Evolutionary conservation across 2,113 vertebrate genomes (phyloP).

Genomic region (Albula glossodonta): DNA sequence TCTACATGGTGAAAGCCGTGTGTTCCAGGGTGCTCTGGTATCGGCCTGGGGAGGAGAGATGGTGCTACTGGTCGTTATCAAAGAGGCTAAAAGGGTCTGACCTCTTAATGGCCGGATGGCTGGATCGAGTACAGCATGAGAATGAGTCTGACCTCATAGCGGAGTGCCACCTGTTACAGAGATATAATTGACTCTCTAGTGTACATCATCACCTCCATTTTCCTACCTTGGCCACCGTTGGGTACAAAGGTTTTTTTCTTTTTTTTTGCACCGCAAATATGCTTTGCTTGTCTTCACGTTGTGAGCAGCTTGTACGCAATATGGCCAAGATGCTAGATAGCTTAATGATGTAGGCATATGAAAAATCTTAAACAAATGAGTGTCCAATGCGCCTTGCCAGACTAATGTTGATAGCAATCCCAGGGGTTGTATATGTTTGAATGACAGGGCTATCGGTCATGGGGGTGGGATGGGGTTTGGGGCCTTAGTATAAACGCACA

Average conservation of each 20-base stretch:
- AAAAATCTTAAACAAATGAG: background rate
- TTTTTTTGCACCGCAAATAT: background rate
- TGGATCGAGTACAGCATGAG: background rate
- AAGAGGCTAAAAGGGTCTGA: conserved; percentile 19
- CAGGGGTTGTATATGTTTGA: conserved; percentile 46
- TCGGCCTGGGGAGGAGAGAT: background rate
- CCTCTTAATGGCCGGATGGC: conserved; percentile 18
- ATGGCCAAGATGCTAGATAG: background rate
- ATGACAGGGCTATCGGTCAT: background rate
- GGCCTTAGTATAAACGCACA: conserved; percentile 3
- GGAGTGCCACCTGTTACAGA: conserved; percentile 8
- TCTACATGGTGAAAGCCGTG: too few relatives aligned
- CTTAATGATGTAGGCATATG: background rate
- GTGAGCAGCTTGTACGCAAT: background rate
- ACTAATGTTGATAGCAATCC: background rate
- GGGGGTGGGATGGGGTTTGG: too few relatives aligned
- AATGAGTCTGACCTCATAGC: conserved; percentile 12
- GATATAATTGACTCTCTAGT: conserved; percentile 16
- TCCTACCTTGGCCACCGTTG: background rate
- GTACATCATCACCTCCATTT: background rate
- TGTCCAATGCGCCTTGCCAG: background rate
- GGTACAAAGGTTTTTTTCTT: background rate
- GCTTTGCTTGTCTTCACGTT: background rate
- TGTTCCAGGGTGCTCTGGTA: too few relatives aligned
- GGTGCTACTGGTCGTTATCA: conserved; percentile 1